Evolutionary conservation across 2,113 vertebrate species (phyloP), one percentile per base, ranked within the genome.

Genomic region (Spermophilus dauricus): DNA sequence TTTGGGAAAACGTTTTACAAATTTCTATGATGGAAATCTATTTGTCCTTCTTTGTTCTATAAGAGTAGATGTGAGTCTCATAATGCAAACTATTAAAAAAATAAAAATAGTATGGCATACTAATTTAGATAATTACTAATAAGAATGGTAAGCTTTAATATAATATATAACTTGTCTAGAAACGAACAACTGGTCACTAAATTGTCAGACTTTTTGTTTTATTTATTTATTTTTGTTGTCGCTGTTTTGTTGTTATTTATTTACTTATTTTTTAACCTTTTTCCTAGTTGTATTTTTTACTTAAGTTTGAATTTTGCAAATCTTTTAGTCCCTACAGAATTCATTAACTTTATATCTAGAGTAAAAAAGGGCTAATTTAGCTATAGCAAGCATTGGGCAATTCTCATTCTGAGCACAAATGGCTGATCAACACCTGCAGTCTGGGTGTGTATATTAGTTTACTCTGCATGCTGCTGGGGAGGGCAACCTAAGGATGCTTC

Each of bases 301-400:
- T 95, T 78, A 86, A 86, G 96, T 92, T 96, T 97, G 89, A 95
- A 72, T 97, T 98, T 98, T 95, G 8, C 90, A 4, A 95, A 56
- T 96, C 90, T 98, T 39, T 96, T 85, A 96, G 65, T 98, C 98
- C 94, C 98, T 90, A 81, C 76, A 97, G 98, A 98, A 97, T 98
- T 98, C 94, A 98, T 98, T 98, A 97, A 95, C 87, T 98, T 95
- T 97, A 86, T 87, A 97, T 98, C 95, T 96, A 82, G 75, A 95
- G 39, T 94, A 48, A 94, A 97, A 98, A 97, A 77, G 86, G 86
- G 63, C 88, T 84, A 97, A 94, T 98, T 98, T 96, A 98, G 93
- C 95, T 98, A 82, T 86, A 97, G 89, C 87, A 39, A 58, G 8
- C 95, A 63, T 98, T 97, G 92, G 56, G 87, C 96, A 96, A 58